Evolutionary conservation across 2,888 invertebrate species (phyloP).

Genomic region (Himalopsyche tibetana): DNA sequence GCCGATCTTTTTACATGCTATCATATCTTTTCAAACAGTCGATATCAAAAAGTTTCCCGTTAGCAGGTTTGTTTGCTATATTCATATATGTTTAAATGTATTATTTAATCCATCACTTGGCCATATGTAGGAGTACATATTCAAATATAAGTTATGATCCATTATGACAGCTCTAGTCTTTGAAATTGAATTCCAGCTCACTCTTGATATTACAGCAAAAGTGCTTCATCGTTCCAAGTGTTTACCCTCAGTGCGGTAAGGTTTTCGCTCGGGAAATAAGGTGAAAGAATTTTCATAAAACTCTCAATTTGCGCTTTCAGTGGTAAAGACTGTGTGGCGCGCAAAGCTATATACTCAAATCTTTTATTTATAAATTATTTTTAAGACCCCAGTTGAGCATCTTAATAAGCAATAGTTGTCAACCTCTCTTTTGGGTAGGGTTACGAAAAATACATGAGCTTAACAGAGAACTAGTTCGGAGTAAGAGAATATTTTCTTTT

Average conservation of each 20-base stretch:
- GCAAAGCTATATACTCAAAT: neutral
- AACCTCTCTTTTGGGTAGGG: too few relatives aligned
- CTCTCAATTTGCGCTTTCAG: constrained; percentile 6
- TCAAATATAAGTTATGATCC: neutral
- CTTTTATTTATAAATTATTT: too few relatives aligned
- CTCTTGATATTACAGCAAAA: constrained; percentile 14
- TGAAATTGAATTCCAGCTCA: neutral
- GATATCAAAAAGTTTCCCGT: too few relatives aligned
- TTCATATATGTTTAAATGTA: too few relatives aligned
- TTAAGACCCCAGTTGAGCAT: too few relatives aligned
- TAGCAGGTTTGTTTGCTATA: too few relatives aligned
- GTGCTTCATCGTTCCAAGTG: constrained; percentile 5
- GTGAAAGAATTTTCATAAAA: constrained; percentile 26
- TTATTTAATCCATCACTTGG: constrained; percentile 18
- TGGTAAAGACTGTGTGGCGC: neutral
- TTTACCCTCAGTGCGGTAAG: constrained; percentile 15
- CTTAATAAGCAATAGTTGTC: too few relatives aligned
- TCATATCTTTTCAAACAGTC: too few relatives aligned
- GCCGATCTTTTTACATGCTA: too few relatives aligned
- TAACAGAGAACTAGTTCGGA: too few relatives aligned
- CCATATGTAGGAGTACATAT: neutral
- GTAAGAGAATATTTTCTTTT: too few relatives aligned
- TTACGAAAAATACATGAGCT: too few relatives aligned
- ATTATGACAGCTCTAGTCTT: constrained; percentile 10
- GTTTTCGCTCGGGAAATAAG: constrained; percentile 24